phyloP scores from a whole-genome alignment of 2,888 invertebrate species.

The Pocota personata region DNA sequence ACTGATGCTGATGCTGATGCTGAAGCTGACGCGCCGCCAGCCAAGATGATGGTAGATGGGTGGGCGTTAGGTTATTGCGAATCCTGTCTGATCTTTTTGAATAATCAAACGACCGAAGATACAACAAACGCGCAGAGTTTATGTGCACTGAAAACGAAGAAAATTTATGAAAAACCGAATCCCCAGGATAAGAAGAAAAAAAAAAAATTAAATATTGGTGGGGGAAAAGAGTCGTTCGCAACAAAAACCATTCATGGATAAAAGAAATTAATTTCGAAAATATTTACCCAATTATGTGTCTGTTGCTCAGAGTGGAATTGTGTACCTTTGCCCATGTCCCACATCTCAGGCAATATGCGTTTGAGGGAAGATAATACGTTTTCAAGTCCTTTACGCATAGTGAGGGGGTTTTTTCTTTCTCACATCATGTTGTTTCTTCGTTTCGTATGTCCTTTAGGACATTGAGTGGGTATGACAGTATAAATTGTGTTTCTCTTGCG shows the following conservation, averaged over 20 bases:
- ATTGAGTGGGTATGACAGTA: conserved; percentile 59
- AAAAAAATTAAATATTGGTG: no score
- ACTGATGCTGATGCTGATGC: neutral
- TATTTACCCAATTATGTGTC: conserved; percentile 73
- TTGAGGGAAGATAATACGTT: conserved; percentile 45
- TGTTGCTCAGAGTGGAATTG: conserved; percentile 57
- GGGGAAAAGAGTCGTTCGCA: conserved; percentile 16
- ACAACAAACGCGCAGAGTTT: conserved; percentile 58
- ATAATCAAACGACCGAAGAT: conserved; percentile 62
- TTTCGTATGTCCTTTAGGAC: conserved; percentile 54
- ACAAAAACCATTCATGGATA: conserved; percentile 63
- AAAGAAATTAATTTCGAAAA: conserved; percentile 73
- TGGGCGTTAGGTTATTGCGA: conserved; percentile 54
- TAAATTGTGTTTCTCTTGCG: conserved; percentile 20
- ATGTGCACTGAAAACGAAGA: conserved; percentile 36
- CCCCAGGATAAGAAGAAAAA: conserved; percentile 36
- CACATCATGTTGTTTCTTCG: conserved; percentile 12
- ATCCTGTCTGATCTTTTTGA: conserved; percentile 66
- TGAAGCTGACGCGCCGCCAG: neutral
- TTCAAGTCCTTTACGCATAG: conserved; percentile 35
- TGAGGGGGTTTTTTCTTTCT: conserved; percentile 12
- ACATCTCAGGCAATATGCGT: conserved; percentile 13
- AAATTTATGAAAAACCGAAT: conserved; percentile 25
- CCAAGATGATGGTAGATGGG: neutral
- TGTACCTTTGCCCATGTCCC: conserved; percentile 42